Base-by-base conservation (phyloP, 2,888 invertebrate species). In the Notodonta dromedarius region DNA sequence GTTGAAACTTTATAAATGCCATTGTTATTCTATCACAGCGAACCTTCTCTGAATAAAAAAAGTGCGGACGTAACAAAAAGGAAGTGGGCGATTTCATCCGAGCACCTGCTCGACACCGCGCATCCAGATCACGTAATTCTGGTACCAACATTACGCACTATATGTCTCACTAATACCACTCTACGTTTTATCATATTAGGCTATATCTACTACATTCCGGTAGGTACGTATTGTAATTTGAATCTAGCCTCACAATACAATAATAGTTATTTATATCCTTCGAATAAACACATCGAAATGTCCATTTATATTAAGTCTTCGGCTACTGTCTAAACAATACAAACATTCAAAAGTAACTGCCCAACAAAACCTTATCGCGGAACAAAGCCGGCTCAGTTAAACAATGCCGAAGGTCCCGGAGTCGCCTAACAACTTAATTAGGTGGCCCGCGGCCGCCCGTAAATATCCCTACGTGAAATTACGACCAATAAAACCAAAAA, bases 401-500 rank as follows among this genome's bases (percentile, higher is more conserved):
- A 93, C 92, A 92, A 93, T 89, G 84, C 86, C 80, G 82, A 85
- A 84, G 84, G 84, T 81, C 82, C 79, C 82, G 71, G 80, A 88
- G 88, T 88, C 87, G 73, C 86, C 89, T 92, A 93, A 93, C 93
- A 93, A 92, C 93, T 93, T 93, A 93, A 93, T 93, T 93, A 93
- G 90, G 88, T 87, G 90, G 88, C 88, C 91, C 86, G 86, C 84
- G 88, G 90, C 88, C 87, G 90, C 86, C 89, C 91, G 90, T 93
- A 93, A 93, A 93, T 92, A 93, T 91, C 84, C 87, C 85, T 79
- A 92, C 88, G 92, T 91, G 85, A 93, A 93, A 93, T 93, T 90
- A 93, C 90, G 92, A 89, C 89, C 89, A 87, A 92, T 93, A 92
- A 92, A 92, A 90, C 85, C 77, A 90, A 93, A 93, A 91, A 92